Evolutionary conservation across 2,113 vertebrate genomes (phyloP), one percentile per base, ranked within the genome.

Genomic region (Girardinichthys multiradiatus): DNA sequence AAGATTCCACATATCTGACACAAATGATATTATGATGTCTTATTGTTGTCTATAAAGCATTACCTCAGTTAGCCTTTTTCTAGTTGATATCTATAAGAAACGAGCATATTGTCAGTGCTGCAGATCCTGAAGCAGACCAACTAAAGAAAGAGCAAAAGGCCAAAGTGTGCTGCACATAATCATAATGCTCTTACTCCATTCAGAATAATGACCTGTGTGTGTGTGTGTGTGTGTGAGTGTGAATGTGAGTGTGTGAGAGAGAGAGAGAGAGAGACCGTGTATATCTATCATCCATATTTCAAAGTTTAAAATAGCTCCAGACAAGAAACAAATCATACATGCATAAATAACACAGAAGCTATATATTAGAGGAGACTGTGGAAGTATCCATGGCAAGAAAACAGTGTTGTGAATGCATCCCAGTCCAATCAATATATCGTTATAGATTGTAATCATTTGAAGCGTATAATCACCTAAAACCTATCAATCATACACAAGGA

Each of bases 401-500:
- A 72, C 70, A 78, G 64, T 85, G 74, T 42, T 70, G 74, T 81
- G 24, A 54, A 54, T 72, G 79, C 85, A 91, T 92, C 87, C 86
- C 80, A 87, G 89, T 79, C 69, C 85, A 90, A 94, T 95, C 94
- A 88, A 95, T 95, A 94, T 84, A 82, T 93, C 77, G 89, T 94
- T 95, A 94, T 93, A 95, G 93, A 95, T 95, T 90, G 85, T 92
- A 94, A 94, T 95, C 93, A 93, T 82, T 83, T 91, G 89, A 90
- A 92, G 89, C 91, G 81, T 91, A 92, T 93, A 94, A 93, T 92
- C 91, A 86, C 91, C 92, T 91, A 92, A 94, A 93, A 93, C 93
- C 94, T 94, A 94, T 94, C 93, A 94, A 94, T 95, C 94, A 95
- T 93, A 93, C 81, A 94, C 85, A 88, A 86, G 66, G 79, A 92